Evolutionary conservation across 2,888 invertebrate species (phyloP), one percentile per base, ranked within the genome.

Genomic region (Drepanosiphum platanoidis): DNA sequence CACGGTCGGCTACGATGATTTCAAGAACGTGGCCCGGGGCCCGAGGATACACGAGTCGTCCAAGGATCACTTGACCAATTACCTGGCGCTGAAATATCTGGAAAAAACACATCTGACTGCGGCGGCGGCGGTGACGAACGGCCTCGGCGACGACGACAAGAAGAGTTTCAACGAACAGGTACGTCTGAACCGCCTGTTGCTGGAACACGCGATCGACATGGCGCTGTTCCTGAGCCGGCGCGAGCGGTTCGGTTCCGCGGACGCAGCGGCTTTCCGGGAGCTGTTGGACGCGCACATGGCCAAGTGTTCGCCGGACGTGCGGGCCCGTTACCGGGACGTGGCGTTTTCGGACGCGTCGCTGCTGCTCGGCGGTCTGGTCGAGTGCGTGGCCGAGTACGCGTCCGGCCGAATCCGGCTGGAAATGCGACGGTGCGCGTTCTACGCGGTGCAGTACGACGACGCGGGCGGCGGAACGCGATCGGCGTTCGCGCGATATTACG

Each of bases 391-490:
- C 39, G 30, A 71, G 11, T 32, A 82, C 36, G n/a, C 72, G 22
- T 46, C 46, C 15, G 8, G 30, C 30, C 11, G n/a, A 22, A 72
- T 61, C 18, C 36, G 22, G 52, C 22, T 13, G 13, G 61, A 82
- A 82, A 71, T 82, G 15, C 58, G 72, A 27, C 36, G 72, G 15
- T 46, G 66, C 32, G 34, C 30, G 46, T 82, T 82, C 52, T 82
- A 66, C 72, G 46, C 72, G 1, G 36, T 82, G n/a, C 42, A 68
- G 39, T n/a, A 58, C 34, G 82, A 82, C 27, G 46, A 70, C 9
- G 46, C 70, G 9, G n/a, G n/a, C n/a, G n/a, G n/a, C n/a, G n/a
- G n/a, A n/a, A 70, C 9, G 46, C 70, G 9, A 34, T 18, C 18
- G 42, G 70, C 70, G 70, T 81, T 46, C 18, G 18, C 5, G 32